Percentiles rank a stretch among this genome's conserved stretches.
Conservation (phyloP, 2,888 invertebrate species). For the Thecophora atra region DNA sequence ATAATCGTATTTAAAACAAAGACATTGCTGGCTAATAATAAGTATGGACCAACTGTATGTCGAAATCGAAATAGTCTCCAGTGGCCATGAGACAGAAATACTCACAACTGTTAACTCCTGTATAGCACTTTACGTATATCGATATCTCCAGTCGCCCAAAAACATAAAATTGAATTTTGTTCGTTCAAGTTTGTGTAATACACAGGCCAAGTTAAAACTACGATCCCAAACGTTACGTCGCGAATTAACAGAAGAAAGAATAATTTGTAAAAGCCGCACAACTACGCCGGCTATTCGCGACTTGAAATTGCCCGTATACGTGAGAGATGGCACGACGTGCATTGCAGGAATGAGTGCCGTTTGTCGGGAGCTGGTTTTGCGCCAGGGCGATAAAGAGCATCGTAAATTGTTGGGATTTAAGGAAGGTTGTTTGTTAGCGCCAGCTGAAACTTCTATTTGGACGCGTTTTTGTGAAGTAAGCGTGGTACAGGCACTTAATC, state of each 20-base stretch:
- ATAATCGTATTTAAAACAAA: no score
- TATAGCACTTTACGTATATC: slow-evolving; percentile 72
- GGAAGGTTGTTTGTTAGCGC: slow-evolving; percentile 80
- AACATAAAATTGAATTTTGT: slow-evolving; percentile 66
- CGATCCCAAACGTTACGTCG: slow-evolving; percentile 53
- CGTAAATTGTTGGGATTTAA: slow-evolving; percentile 78
- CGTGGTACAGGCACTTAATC: slow-evolving; percentile 69
- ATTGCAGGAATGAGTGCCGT: slow-evolving; percentile 84
- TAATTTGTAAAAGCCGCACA: slow-evolving; percentile 57
- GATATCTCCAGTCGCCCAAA: slow-evolving; percentile 69
- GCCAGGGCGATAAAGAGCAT: slow-evolving; percentile 52
- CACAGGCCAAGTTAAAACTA: slow-evolving; percentile 50
- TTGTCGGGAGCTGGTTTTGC: slow-evolving; percentile 70
- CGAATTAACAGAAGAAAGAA: slow-evolving; percentile 58
- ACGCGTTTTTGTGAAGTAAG: slow-evolving; percentile 93
- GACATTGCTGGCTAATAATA: background rate
- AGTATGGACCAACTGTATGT: slow-evolving; percentile 62
- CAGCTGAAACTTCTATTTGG: slow-evolving; percentile 87
- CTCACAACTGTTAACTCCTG: slow-evolving; percentile 72
- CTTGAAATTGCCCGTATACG: slow-evolving; percentile 72
- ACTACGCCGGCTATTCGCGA: slow-evolving; percentile 56
- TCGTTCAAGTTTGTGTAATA: slow-evolving; percentile 44
- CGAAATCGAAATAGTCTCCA: slow-evolving; percentile 60
- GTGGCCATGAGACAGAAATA: slow-evolving; percentile 56
- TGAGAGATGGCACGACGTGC: slow-evolving; percentile 70